Evolutionary conservation across 2,113 vertebrate species (phyloP).

Genomic region (Nerophis ophidion): DNA sequence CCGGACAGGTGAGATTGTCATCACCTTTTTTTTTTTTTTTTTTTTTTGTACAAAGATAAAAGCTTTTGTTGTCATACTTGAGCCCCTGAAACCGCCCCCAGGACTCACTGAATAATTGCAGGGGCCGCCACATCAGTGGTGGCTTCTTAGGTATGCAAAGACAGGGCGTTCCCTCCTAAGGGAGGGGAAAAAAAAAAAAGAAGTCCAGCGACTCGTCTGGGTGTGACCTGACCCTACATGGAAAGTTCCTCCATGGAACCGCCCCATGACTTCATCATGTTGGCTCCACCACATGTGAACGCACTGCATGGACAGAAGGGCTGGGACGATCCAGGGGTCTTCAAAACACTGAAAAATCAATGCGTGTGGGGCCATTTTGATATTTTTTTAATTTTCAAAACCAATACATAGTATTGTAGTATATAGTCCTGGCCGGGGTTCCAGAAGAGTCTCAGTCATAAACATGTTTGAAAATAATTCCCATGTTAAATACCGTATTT

Average conservation of each 20-base stretch:
- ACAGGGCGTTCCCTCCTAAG: slow-evolving; percentile 54
- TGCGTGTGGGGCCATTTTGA: no score
- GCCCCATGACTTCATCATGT: slow-evolving; percentile 51
- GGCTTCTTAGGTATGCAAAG: slow-evolving; percentile 47
- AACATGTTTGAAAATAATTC: no score
- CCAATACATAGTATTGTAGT: no score
- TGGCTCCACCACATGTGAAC: neutral
- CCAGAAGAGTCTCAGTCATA: no score
- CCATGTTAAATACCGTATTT: no score
- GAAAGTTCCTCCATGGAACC: slow-evolving; percentile 51
- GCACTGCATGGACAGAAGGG: slow-evolving; percentile 7
- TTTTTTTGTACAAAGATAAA: neutral
- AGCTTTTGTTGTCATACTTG: slow-evolving; percentile 25
- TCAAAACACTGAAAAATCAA: no score
- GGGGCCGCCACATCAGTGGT: slow-evolving; percentile 22
- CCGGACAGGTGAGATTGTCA: slow-evolving; percentile 78
- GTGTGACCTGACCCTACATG: slow-evolving; percentile 54
- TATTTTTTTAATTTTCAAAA: no score
- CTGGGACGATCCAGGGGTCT: neutral
- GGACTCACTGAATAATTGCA: slow-evolving; percentile 22
- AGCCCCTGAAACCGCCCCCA: neutral
- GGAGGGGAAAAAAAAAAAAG: neutral
- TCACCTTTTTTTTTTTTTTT: neutral
- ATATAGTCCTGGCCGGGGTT: no score
- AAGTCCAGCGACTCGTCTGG: slow-evolving; percentile 33